phyloP scores from a whole-genome alignment of 2,888 invertebrate species.

The Strigamia maritima region DNA sequence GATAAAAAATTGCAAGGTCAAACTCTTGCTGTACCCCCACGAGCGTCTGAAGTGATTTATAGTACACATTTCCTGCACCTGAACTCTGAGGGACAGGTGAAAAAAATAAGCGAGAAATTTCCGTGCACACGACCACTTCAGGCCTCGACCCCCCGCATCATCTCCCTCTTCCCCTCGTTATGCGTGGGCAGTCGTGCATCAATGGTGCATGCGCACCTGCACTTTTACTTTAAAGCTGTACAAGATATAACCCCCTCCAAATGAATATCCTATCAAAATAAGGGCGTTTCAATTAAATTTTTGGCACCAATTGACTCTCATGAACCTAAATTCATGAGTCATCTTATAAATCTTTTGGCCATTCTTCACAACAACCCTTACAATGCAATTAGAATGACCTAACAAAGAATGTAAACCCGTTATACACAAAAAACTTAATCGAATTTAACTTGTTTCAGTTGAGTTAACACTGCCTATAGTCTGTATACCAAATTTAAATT shows the following conservation, averaged over 20 bases:
- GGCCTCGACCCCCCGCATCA: conserved; percentile 32
- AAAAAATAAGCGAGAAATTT: conserved; percentile 34
- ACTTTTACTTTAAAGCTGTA: neutral
- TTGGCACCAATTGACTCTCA: neutral
- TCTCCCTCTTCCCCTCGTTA: conserved; percentile 28
- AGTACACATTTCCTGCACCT: conserved; percentile 23
- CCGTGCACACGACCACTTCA: conserved; percentile 34
- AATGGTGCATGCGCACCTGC: conserved; percentile 26
- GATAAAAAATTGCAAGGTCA: neutral
- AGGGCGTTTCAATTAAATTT: neutral
- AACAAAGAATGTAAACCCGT: no score
- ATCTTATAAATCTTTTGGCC: neutral
- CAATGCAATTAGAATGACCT: neutral
- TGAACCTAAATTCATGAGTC: neutral
- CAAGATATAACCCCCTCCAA: neutral
- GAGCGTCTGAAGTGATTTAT: conserved; percentile 18
- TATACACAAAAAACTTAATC: neutral
- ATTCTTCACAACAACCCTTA: neutral
- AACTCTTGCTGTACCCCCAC: neutral
- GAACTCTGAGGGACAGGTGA: conserved; percentile 27
- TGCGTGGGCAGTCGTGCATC: conserved; percentile 34
- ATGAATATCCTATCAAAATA: conserved; percentile 15
- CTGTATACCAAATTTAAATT: neutral
- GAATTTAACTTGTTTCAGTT: neutral
- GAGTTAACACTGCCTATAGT: neutral